These are phyloP conservation scores for Chiloscyllium plagiosum DNA, from an alignment of 2,113 vertebrate species.

Conservation along the genomic window DNA sequence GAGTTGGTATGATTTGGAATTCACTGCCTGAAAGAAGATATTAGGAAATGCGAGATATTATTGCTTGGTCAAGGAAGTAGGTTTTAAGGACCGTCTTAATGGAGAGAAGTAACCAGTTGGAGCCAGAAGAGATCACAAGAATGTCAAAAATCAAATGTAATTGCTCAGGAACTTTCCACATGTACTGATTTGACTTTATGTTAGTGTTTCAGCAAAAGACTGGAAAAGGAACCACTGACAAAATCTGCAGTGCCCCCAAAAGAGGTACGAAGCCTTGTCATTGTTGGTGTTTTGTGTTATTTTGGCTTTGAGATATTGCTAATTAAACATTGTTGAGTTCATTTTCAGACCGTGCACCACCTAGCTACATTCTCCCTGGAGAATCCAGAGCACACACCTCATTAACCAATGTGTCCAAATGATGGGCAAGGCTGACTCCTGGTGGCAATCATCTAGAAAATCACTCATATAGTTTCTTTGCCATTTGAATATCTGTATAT, in stretches of 20 bases:
- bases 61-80: not conserved
- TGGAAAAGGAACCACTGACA: conserved; percentile 48
- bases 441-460: not conserved
- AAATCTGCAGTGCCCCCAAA: conserved; percentile 49
- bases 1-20: not conserved
- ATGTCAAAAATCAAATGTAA: not conserved
- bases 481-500: not conserved
- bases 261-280: conserved; percentile 58
- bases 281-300: conserved; percentile 39
- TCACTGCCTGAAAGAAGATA: not conserved
- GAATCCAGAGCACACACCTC: not conserved
- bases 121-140: not conserved
- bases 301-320: not conserved
- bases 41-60: not conserved
- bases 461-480: not conserved
- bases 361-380: not conserved
- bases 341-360: not conserved
- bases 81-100: not conserved
- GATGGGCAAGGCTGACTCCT: not conserved
- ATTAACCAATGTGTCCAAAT: not conserved
- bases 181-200: conserved; percentile 35
- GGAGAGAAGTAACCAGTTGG: not conserved
- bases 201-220: conserved; percentile 77
- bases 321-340: not conserved
- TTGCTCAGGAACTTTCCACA: not conserved